Conservation (phyloP, 2,113 vertebrate species). For the Gasterosteus aculeatus region DNA sequence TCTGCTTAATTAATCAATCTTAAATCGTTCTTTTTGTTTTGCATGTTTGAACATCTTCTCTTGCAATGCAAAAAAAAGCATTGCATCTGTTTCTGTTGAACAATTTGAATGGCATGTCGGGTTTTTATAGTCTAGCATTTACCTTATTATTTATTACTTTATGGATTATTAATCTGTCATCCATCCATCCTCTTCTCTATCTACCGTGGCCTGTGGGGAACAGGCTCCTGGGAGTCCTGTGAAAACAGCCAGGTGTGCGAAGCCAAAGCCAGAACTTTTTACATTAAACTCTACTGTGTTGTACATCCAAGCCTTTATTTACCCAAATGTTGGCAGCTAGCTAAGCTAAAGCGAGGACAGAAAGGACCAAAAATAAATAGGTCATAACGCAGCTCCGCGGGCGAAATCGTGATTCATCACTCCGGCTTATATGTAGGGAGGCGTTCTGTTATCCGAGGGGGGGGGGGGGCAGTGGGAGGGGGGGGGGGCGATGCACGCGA, state of each 20-base stretch:
- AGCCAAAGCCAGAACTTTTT: slow-evolving; percentile 1
- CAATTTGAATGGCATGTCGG: not conserved
- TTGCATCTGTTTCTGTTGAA: not conserved
- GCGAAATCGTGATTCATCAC: slow-evolving; percentile 57
- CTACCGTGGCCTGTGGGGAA: not conserved
- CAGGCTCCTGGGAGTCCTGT: not conserved
- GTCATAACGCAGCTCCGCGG: slow-evolving; percentile 54
- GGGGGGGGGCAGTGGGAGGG: slow-evolving; percentile 28
- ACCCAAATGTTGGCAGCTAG: slow-evolving; percentile 22
- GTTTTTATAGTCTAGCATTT: not conserved
- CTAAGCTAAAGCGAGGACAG: not conserved
- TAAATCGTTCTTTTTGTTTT: not conserved
- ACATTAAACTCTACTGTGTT: not conserved
- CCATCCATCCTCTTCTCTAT: not conserved
- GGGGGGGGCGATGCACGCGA: slow-evolving; percentile 33
- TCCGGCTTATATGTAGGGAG: slow-evolving; percentile 42
- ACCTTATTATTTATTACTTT: not conserved
- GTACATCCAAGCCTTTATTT: not conserved
- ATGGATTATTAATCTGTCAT: not conserved
- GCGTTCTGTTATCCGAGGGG: slow-evolving; percentile 14
- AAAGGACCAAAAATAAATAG: slow-evolving; percentile 43
- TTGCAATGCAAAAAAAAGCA: not conserved
- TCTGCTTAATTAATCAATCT: not conserved
- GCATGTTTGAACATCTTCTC: not conserved
- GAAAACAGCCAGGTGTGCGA: not conserved